phyloP scores from a whole-genome alignment of 2,797 vertebrate genomes.

The Aulostomus chinensis region DNA sequence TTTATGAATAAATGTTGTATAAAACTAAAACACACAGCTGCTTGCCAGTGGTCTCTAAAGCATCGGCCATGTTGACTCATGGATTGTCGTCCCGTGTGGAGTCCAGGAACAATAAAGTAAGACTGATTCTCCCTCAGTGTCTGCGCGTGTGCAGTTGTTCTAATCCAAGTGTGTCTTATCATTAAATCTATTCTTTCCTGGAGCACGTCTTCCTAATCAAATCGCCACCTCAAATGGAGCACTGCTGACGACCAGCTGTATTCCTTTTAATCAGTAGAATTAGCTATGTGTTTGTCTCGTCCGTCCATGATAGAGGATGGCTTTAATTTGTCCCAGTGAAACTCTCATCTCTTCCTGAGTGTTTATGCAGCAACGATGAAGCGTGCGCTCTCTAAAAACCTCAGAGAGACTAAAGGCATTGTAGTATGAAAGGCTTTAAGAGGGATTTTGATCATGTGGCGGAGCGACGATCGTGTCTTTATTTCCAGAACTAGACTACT shows the following conservation, averaged over 20 bases:
- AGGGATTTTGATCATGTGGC: constrained; percentile 62
- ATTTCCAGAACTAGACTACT: constrained; percentile 49
- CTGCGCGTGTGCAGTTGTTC: constrained; percentile 60
- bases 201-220: constrained; percentile 56
- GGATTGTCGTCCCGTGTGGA: constrained; percentile 59
- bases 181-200: constrained; percentile 51
- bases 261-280: constrained; percentile 66
- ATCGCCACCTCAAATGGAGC: constrained; percentile 54
- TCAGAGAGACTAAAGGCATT: constrained; percentile 39
- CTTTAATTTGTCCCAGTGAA: constrained; percentile 70
- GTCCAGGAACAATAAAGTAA: constrained; percentile 63
- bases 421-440: constrained; percentile 58
- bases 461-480: constrained; percentile 50
- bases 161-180: constrained; percentile 63
- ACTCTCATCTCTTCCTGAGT: constrained; percentile 46
- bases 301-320: constrained; percentile 44
- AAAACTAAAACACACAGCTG: constrained; percentile 9
- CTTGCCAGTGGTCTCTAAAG: constrained; percentile 20
- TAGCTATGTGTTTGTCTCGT: constrained; percentile 57
- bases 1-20: not conserved
- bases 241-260: constrained; percentile 42
- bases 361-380: constrained; percentile 58
- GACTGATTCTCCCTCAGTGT: constrained; percentile 71
- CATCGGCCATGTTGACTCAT: constrained; percentile 32
- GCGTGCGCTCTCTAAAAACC: constrained; percentile 38